These are phyloP conservation scores for Mionectes macconnelli DNA, from an alignment of 2,113 vertebrate species.

Conservation along the genomic window DNA sequence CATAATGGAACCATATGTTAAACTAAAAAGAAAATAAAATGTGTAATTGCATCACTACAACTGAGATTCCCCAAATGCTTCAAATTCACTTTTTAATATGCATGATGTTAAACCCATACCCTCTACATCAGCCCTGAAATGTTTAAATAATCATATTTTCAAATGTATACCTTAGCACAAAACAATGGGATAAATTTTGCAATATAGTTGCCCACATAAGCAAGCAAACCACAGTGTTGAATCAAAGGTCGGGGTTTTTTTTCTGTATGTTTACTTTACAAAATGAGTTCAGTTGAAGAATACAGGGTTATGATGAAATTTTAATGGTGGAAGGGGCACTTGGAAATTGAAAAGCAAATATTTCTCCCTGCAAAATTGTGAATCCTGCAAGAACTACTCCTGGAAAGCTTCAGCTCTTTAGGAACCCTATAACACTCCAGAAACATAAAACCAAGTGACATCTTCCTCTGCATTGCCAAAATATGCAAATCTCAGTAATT, in stretches of 20 bases:
- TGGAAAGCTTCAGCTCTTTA: background rate
- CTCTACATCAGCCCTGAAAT: background rate
- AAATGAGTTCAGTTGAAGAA: background rate
- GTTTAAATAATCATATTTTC: slow-evolving; percentile 3
- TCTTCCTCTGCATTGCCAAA: background rate
- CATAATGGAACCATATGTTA: background rate
- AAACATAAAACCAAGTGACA: background rate
- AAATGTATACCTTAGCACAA: background rate
- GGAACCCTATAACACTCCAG: background rate
- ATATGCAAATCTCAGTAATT: background rate
- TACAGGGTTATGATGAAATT: background rate
- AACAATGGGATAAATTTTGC: background rate
- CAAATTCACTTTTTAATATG: background rate
- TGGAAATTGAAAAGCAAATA: background rate
- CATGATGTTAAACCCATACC: background rate
- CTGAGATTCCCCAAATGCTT: background rate
- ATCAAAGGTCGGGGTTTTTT: background rate
- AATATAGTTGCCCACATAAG: background rate
- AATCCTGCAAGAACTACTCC: background rate
- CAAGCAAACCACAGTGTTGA: background rate
- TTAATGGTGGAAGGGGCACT: background rate
- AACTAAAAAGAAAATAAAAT: slow-evolving; percentile 12
- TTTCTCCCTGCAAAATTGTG: background rate
- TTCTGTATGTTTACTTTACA: background rate
- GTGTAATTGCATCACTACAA: background rate